Percentiles rank a stretch among this genome's conserved stretches.
These are phyloP conservation scores for Drosophila infuscata DNA, from an alignment of 2,888 invertebrate species.

Conservation along the genomic window DNA sequence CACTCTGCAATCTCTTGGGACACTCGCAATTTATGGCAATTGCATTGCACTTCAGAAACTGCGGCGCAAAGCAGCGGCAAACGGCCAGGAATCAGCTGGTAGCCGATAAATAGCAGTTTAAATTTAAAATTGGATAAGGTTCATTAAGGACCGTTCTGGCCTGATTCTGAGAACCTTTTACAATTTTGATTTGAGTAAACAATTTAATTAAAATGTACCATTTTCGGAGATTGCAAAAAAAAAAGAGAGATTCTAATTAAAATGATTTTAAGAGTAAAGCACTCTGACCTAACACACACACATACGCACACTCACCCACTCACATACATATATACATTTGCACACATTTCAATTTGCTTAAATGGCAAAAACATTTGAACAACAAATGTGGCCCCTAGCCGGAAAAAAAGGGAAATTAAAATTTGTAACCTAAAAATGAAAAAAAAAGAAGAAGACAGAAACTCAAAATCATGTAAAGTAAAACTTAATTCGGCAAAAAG, in stretches of 20 bases:
- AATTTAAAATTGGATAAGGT: background rate
- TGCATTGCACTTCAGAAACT: constrained; percentile 44
- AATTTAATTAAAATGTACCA: constrained; percentile 69
- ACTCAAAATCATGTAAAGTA: constrained; percentile 42
- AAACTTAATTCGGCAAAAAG: constrained; percentile 53
- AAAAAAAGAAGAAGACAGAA: constrained; percentile 10
- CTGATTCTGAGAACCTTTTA: too few species aligned
- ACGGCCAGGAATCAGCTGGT: constrained; percentile 13
- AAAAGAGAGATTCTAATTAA: constrained; percentile 59
- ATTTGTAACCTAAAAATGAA: constrained; percentile 31
- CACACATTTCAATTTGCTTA: constrained; percentile 60
- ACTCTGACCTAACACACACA: constrained; percentile 25
- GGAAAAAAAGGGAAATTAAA: constrained; percentile 29
- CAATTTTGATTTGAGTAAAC: constrained; percentile 25
- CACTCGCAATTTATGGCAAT: constrained; percentile 65
- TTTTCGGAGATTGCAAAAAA: constrained; percentile 20
- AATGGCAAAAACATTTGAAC: constrained; percentile 51
- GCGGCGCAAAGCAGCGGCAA: constrained; percentile 10
- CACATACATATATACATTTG: constrained; percentile 9
- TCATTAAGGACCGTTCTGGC: background rate
- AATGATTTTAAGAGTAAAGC: constrained; percentile 54
- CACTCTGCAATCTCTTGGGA: constrained; percentile 69
- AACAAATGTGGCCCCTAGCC: constrained; percentile 43
- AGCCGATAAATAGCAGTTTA: constrained; percentile 2
- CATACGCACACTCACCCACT: constrained; percentile 13